Conservation (phyloP, 2,113 vertebrate genomes). For the Vulpes ferrilata region DNA sequence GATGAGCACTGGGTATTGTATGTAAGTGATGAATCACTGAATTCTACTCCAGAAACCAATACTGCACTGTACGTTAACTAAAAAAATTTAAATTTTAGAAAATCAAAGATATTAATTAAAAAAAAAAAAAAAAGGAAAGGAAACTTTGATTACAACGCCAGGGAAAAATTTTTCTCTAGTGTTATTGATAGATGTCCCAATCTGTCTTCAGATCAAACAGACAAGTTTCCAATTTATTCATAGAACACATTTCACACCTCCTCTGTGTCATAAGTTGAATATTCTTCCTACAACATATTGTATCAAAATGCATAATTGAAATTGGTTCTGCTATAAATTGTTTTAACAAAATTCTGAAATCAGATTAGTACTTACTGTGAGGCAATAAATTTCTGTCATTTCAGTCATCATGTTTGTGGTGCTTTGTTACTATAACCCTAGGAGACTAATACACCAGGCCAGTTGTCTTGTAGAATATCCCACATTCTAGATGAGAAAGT, state of each 20-base stretch:
- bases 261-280: constrained; percentile 73
- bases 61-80: not conserved
- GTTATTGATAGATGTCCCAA: constrained; percentile 68
- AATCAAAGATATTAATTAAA: not conserved
- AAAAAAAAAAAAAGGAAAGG: not conserved
- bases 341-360: constrained; percentile 69
- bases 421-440: not conserved
- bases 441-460: not conserved
- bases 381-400: not conserved
- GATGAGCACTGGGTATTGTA: not conserved
- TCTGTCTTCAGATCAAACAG: constrained; percentile 76
- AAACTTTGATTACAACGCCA: constrained; percentile 32
- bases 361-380: not conserved
- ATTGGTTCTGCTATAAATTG: not conserved
- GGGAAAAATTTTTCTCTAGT: constrained; percentile 50
- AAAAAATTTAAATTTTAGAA: not conserved
- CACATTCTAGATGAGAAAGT: not conserved
- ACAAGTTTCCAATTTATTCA: constrained; percentile 73
- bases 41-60: not conserved
- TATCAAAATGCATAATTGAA: constrained; percentile 65
- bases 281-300: constrained; percentile 32
- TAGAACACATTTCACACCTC: constrained; percentile 76
- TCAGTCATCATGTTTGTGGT: not conserved
- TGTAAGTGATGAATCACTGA: not conserved
- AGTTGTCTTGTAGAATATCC: not conserved